Evolutionary conservation across 1,140 invertebrate genomes (phyloP).

Genomic region (Drosophila ohnishii): DNA sequence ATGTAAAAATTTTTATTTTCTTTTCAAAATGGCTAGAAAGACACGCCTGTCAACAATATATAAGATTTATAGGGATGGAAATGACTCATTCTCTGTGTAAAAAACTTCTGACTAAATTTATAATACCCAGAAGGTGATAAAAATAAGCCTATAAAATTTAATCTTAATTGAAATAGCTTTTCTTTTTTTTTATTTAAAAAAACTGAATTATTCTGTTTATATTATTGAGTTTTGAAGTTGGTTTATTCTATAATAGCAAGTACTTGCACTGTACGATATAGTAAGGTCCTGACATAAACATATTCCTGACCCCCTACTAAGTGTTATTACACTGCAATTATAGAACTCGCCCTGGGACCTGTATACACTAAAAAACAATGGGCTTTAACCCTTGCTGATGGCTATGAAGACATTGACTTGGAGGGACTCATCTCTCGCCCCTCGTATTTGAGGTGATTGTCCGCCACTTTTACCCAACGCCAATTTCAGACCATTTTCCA

Average conservation of each 20-base stretch:
- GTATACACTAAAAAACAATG: not conserved
- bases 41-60: no score
- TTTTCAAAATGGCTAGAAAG: no score
- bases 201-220: no score
- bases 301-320: not conserved
- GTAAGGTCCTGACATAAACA: not conserved
- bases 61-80: no score
- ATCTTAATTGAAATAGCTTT: no score
- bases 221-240: no score
- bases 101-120: no score
- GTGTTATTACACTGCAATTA: constrained; percentile 9
- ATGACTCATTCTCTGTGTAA: no score
- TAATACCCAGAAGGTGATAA: no score
- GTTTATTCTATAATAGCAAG: not conserved
- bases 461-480: constrained; percentile 12
- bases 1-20: no score
- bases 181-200: no score
- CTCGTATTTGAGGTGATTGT: constrained; percentile 23
- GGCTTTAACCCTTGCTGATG: not conserved
- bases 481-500: constrained; percentile 27
- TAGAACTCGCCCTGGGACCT: not conserved
- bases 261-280: not conserved
- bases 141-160: no score
- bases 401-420: constrained; percentile 1
- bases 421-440: not conserved